These are phyloP conservation scores for Hormaphis cornu DNA, from an alignment of 1,140 invertebrate species.

Conservation along the genomic window DNA sequence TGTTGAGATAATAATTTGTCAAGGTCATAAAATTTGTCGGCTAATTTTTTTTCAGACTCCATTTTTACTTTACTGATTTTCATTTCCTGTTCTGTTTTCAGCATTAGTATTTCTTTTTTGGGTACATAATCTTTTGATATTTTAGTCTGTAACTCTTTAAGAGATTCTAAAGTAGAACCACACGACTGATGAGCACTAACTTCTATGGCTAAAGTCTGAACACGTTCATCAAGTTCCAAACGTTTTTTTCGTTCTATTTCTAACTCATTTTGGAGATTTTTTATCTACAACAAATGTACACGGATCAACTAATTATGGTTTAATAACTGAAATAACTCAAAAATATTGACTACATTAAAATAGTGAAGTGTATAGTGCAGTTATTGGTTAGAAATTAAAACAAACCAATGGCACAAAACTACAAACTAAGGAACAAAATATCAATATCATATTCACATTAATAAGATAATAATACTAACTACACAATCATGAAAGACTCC, in stretches of 20 bases:
- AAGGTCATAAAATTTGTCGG: slow-evolving; percentile 16
- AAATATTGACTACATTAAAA: no score
- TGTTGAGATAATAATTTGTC: slow-evolving; percentile 26
- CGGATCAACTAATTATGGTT: background rate
- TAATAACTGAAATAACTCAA: no score
- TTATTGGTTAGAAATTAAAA: no score
- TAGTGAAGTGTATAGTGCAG: no score
- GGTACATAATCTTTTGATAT: slow-evolving; percentile 11
- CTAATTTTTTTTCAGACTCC: slow-evolving; percentile 27
- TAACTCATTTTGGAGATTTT: slow-evolving; percentile 7
- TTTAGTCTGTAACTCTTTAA: slow-evolving; percentile 10
- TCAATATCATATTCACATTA: no score
- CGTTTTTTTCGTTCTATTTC: slow-evolving; percentile 14
- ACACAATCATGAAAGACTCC: no score
- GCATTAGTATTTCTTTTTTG: slow-evolving; percentile 17
- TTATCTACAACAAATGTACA: background rate
- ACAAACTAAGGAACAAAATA: no score
- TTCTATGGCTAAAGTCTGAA: background rate
- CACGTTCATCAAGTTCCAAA: slow-evolving; percentile 4
- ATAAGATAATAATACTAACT: no score
- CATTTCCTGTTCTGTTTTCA: slow-evolving; percentile 26
- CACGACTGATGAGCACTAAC: slow-evolving; percentile 9
- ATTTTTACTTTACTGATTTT: slow-evolving; percentile 24
- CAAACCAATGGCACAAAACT: no score
- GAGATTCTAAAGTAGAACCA: background rate